phyloP scores from a whole-genome alignment of 2,113 vertebrate species.

The Antigone vipio region DNA sequence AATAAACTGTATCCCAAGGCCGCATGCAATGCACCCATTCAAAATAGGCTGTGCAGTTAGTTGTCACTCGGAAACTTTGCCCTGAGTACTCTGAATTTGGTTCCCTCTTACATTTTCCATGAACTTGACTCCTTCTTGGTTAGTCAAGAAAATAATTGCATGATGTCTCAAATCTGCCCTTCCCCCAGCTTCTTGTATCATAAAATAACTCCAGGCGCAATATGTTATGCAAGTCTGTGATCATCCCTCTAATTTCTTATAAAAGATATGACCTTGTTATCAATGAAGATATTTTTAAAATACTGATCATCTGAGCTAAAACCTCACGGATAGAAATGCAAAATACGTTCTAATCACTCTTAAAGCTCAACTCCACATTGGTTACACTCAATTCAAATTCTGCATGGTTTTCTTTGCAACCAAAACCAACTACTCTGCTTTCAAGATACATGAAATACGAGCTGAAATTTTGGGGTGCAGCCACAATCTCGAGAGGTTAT shows the following conservation, averaged over 20 bases:
- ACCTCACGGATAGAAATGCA: conserved; percentile 3
- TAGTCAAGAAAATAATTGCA: conserved; percentile 40
- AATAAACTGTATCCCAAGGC: not conserved
- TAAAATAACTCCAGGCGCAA: conserved; percentile 61
- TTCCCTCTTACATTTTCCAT: not conserved
- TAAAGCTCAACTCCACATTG: not conserved
- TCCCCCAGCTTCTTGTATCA: conserved; percentile 54
- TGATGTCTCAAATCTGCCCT: conserved; percentile 25
- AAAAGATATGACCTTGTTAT: conserved; percentile 64
- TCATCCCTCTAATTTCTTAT: conserved; percentile 67
- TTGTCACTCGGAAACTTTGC: not conserved
- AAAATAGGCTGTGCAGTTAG: not conserved
- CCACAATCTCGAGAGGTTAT: not conserved
- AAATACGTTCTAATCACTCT: conserved; percentile 4
- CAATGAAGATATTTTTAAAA: conserved; percentile 66
- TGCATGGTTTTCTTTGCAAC: not conserved
- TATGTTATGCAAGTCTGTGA: conserved; percentile 61
- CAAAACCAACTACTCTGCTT: not conserved
- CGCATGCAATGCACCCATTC: not conserved
- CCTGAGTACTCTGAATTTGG: not conserved
- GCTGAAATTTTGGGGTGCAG: not conserved
- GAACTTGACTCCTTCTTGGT: not conserved
- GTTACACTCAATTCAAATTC: not conserved
- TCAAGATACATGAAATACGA: not conserved
- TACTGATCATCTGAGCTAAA: conserved; percentile 56